Evolutionary conservation across 2,113 vertebrate species (phyloP), one percentile per base, ranked within the genome.

Genomic region (Eulemur macaco): DNA sequence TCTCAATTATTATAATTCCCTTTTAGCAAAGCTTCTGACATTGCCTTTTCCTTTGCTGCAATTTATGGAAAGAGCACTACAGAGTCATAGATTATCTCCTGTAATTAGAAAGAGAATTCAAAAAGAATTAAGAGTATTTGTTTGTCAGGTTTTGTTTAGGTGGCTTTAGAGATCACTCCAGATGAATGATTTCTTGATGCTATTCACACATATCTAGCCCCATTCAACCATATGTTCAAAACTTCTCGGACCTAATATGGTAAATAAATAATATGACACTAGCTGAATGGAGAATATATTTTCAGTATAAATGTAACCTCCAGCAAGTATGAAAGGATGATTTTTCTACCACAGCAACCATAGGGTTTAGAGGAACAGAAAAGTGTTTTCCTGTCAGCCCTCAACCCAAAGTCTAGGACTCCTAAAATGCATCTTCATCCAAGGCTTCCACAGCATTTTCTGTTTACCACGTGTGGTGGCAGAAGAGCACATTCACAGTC

Each of bases 21-120:
- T 93, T 83, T 58, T 39, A 96, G 66, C 47, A 93, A 90, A 54
- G n/a, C 10, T 78, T 94, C n/a, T 90, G 86, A 82, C 7, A 42
- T 15, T 82, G 17, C 14, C 50, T 86, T 96, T 95, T 69, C 56
- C 52, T 88, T 94, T 83, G n/a, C 60, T 73, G 69, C 73, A 87
- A 29, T 64, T 94, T 87, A 83, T 56, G 37, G 37, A 68, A 13
- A 71, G 93, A 87, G 60, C 42, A 90, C 14, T 47, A 18, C 34
- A 73, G 20, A 71, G 42, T 95, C 83, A 54, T 20, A 83, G 37
- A 77, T 63, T 78, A 91, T 52, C 83, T 87, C 14, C 50, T 39
- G 2, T 84, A 69, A 78, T 78, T 54, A 84, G 31, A 96, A 94
- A 68, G 13, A 85, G 50, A 94, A 84, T 94, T 94, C 21, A 83